These are phyloP conservation scores for Leptinotarsa texana DNA, from an alignment of 1,140 invertebrate species.

Conservation along the genomic window DNA sequence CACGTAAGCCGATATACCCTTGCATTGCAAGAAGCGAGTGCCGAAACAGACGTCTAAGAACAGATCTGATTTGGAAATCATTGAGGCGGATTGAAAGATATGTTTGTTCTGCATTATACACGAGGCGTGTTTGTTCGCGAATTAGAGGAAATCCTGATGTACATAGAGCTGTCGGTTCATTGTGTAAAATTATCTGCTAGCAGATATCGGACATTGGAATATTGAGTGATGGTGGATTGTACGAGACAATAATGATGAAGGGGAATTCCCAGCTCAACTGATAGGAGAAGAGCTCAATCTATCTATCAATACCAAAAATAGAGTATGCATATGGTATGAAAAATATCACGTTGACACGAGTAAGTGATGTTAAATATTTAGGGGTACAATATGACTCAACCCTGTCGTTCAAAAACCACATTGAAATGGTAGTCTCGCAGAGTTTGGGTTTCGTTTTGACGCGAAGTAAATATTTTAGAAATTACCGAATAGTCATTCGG, in stretches of 20 bases:
- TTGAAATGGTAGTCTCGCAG: too few relatives aligned
- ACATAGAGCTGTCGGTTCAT: constrained; percentile 36
- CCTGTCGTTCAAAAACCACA: too few relatives aligned
- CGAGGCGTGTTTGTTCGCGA: constrained; percentile 33
- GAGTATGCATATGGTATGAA: too few relatives aligned
- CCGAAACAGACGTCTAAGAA: constrained; percentile 10
- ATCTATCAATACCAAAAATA: too few relatives aligned
- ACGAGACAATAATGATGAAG: constrained; percentile 9
- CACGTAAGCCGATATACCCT: background rate
- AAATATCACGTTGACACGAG: too few relatives aligned
- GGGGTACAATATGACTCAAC: too few relatives aligned
- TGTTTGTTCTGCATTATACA: constrained; percentile 37
- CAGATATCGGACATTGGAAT: constrained; percentile 34
- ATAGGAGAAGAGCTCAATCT: background rate
- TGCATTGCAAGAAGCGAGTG: background rate
- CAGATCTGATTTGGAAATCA: constrained; percentile 31
- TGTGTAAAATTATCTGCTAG: constrained; percentile 36
- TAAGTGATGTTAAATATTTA: too few relatives aligned
- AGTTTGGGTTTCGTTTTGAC: too few relatives aligned
- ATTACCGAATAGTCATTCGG: too few relatives aligned
- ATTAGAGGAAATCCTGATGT: constrained; percentile 38
- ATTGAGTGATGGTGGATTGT: constrained; percentile 27
- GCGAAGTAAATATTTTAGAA: too few relatives aligned
- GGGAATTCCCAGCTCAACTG: background rate
- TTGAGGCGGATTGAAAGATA: constrained; percentile 35